phyloP scores from a whole-genome alignment of 1,140 invertebrate species.

The Gryllus bimaculatus region DNA sequence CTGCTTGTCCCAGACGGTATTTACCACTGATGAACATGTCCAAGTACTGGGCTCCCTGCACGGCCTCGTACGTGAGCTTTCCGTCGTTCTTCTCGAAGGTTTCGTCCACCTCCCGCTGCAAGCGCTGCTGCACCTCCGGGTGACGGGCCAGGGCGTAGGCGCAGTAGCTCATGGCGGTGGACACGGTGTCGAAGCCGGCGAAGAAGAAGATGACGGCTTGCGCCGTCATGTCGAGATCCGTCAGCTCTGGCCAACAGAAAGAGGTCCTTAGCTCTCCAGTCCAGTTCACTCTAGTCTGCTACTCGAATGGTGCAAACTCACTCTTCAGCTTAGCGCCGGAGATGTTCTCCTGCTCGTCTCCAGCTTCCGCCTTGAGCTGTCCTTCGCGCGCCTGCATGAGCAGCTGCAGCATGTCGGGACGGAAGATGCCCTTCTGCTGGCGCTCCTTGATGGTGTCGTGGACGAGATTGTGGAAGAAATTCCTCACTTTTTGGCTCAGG shows the following conservation, averaged over 20 bases:
- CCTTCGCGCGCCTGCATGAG: not conserved
- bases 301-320: too few species aligned
- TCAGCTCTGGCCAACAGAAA: not conserved
- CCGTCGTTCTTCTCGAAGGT: slow-evolving; percentile 34
- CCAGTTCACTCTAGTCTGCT: too few species aligned
- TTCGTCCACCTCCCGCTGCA: slow-evolving; percentile 46
- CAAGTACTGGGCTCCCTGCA: slow-evolving; percentile 51
- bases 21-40: slow-evolving; percentile 50
- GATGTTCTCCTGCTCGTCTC: not conserved
- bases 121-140: slow-evolving; percentile 42
- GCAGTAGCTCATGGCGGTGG: slow-evolving; percentile 32
- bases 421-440: not conserved
- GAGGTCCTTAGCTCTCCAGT: too few species aligned
- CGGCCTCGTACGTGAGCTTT: slow-evolving; percentile 44
- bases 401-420: not conserved
- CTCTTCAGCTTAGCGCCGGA: too few species aligned
- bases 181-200: slow-evolving; percentile 41
- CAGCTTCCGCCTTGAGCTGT: not conserved
- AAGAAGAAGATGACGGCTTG: slow-evolving; percentile 15
- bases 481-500: not conserved
- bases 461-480: not conserved
- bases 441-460: not conserved
- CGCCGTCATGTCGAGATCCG: slow-evolving; percentile 3
- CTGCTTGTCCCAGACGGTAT: too few species aligned
- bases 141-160: slow-evolving; percentile 42